phyloP scores from a whole-genome alignment of 2,113 vertebrate species.

The Microcebus murinus region DNA sequence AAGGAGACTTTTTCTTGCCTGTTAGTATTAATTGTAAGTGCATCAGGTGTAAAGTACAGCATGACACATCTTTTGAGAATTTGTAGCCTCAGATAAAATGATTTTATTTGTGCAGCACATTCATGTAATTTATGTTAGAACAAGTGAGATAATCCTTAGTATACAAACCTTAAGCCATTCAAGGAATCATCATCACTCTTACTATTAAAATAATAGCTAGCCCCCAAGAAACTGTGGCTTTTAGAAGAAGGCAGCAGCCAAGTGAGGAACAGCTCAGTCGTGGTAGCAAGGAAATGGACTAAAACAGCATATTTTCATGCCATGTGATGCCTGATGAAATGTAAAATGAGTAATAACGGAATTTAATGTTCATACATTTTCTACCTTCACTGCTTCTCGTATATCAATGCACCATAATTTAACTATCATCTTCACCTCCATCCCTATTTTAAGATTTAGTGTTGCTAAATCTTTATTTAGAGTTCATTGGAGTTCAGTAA shows the following conservation, averaged over 20 bases:
- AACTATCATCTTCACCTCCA: background rate
- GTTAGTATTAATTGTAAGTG: background rate
- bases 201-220: background rate
- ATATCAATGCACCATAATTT: background rate
- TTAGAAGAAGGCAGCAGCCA: background rate
- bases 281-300: slow-evolving; percentile 25
- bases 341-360: slow-evolving; percentile 52
- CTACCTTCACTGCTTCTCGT: background rate
- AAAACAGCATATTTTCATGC: background rate
- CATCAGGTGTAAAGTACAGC: background rate
- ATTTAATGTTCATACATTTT: background rate
- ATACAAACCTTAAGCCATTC: background rate
- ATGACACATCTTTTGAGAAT: background rate
- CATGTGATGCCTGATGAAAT: slow-evolving; percentile 45
- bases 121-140: background rate
- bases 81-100: background rate
- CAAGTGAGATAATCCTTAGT: background rate
- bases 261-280: background rate
- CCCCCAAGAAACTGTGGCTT: background rate
- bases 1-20: background rate
- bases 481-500: background rate
- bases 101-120: background rate
- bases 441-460: background rate
- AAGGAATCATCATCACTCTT: background rate
- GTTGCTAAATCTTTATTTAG: background rate